Evolutionary conservation across 2,113 vertebrate species (phyloP), one percentile per base, ranked within the genome.

Genomic region (Gymnarchus niloticus): DNA sequence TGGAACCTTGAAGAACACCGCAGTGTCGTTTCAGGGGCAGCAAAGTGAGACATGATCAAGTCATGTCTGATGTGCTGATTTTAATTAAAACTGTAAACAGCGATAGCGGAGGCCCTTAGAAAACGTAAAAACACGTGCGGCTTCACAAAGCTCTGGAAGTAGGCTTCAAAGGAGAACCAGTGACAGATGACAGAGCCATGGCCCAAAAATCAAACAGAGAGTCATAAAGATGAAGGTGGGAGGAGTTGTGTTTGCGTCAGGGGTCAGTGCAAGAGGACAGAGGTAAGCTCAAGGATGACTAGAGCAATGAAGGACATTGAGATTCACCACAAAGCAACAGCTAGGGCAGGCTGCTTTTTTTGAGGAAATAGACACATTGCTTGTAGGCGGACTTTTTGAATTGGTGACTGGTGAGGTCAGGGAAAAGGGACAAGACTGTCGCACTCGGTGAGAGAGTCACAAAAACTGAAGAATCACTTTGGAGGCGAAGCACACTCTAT

Each of bases 81-180:
- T 78, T 51, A 80, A 48, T 81, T 51, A 81, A 81, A 51, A 44
- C 77, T 4, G 12, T 48, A 81, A 81, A 81, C 44, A 81, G 46
- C 21, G n/a, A 49, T 14, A 0, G 44, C 2, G 3, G 1, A 23
- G n/a, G n/a, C 48, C 77, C 6, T 2, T 14, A 44, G 4, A 28
- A 25, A 1, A 2, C 3, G 7, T n/a, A 14, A 51, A 81, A 23
- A 41, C 33, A 19, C 65, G 41, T 14, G 0, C 65, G 19, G 65
- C 28, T 73, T 19, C 65, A 25, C 44, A 2, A 51, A 14, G 48
- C n/a, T 46, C 44, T 3, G 44, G 8, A 23, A 49, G 44, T 21
- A 25, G 44, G 25, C 48, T 48, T 81, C 44, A 81, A 28, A 48
- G 44, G 77, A 51, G n/a, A 81, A 28, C 12, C 48, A 6, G n/a